Evolutionary conservation across 2,797 vertebrate genomes (phyloP), one percentile per base, ranked within the genome.

Genomic region (Pterois miles): DNA sequence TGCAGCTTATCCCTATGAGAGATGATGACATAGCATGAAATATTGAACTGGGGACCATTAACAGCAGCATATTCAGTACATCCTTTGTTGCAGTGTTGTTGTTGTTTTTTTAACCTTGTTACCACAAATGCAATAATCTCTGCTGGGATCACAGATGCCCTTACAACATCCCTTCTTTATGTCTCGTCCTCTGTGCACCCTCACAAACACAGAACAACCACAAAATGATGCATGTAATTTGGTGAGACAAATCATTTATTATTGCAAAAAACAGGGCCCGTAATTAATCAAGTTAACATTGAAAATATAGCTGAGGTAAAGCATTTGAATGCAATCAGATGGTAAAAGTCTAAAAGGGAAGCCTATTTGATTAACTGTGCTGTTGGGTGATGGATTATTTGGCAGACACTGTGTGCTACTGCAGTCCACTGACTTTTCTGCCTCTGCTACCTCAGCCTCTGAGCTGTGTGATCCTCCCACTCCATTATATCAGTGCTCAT

Each of bases 11-110:
- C 59, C 14, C 8, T 20, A 3, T 63, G 70, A 48, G 67, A 57
- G 83, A 88, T 93, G 87, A 92, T 84, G 88, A 90, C 85, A 93
- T 78, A 83, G 76, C 7, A 64, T 88, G 86, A 86, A 66, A 90
- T 73, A 7, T 53, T 57, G 31, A 74, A 80, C 59, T 50, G 34
- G 33, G 14, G 1, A 22, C 20, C 20, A 59, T 76, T 77, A 74
- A 27, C 43, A 64, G 29, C 33, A 52, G 43, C 34, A 22, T 36
- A 50, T 65, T 56, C 65, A 72, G 52, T 31, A 18, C 53, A 48
- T 31, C 4, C 3, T 74, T 71, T 72, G 27, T 70, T 59, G 36
- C 56, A 54, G 13, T 22, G 11, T 48, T 33, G 27, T 27, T 12
- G 16, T 34, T 22, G 31, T 22, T n/a, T 40, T 58, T 20, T 58